phyloP scores from a whole-genome alignment of 2,888 invertebrate genomes.

The Lutraria lutraria region DNA sequence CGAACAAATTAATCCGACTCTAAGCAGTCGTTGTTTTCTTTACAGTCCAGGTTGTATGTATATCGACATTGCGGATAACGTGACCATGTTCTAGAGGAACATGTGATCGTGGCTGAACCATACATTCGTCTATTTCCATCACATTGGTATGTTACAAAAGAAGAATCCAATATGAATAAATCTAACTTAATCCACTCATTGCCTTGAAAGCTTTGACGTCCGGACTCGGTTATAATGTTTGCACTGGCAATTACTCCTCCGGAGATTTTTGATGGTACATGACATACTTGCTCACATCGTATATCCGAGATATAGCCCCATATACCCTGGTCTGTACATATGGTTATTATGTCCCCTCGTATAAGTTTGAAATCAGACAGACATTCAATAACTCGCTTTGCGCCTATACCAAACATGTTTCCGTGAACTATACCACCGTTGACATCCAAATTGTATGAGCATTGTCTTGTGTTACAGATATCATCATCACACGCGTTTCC shows the following conservation, averaged over 20 bases:
- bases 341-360: not conserved
- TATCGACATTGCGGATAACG: not conserved
- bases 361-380: not conserved
- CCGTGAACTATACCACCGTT: not conserved
- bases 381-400: conserved; percentile 14
- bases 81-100: not conserved
- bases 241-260: not conserved
- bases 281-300: not conserved
- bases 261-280: not conserved
- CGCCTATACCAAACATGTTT: not conserved
- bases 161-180: not conserved
- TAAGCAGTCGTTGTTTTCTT: not conserved
- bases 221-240: not conserved
- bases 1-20: not conserved
- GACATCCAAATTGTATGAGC: not conserved
- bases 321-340: not conserved
- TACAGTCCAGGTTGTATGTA: not conserved
- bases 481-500: not conserved
- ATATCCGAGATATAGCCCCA: not conserved
- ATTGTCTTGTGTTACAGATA: not conserved
- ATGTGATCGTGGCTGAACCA: not conserved
- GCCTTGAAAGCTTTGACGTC: not conserved
- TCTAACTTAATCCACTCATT: not conserved
- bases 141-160: not conserved
- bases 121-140: not conserved